phyloP scores from a whole-genome alignment of 2,113 vertebrate species.

The Sander lucioperca region DNA sequence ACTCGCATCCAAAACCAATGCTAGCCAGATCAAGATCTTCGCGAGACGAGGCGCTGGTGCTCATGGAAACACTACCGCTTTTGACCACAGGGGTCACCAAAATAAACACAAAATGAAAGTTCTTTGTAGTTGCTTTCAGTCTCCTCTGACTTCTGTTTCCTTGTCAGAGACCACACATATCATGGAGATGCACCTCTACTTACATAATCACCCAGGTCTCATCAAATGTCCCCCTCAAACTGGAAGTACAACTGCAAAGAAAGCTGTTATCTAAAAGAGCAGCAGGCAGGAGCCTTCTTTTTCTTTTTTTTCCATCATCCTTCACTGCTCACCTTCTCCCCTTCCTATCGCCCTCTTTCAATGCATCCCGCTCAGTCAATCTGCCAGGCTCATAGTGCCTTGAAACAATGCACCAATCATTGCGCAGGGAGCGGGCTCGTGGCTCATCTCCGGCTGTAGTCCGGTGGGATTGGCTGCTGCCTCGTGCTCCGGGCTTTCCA shows the following conservation, averaged over 20 bases:
- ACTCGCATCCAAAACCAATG: too few relatives aligned
- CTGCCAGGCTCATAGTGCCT: constrained; percentile 56
- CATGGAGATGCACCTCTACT: background rate
- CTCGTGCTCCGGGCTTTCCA: constrained; percentile 51
- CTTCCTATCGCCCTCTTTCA: constrained; percentile 46
- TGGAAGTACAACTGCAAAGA: constrained; percentile 30
- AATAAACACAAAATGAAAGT: too few relatives aligned
- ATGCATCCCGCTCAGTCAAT: constrained; percentile 52
- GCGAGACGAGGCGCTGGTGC: too few relatives aligned
- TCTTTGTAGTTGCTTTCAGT: too few relatives aligned
- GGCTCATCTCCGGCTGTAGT: constrained; percentile 40
- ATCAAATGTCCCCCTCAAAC: constrained; percentile 42
- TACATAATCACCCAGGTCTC: constrained; percentile 27
- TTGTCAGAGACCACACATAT: background rate
- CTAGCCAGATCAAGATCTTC: too few relatives aligned
- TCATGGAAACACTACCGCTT: too few relatives aligned
- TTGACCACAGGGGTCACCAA: too few relatives aligned
- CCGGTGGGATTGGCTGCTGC: constrained; percentile 66
- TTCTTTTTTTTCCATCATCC: constrained; percentile 9
- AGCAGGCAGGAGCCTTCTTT: constrained; percentile 30
- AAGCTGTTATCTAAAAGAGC: constrained; percentile 47
- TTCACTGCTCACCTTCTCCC: constrained; percentile 53
- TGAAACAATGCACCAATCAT: constrained; percentile 72
- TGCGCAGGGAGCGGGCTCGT: constrained; percentile 35
- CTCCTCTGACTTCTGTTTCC: background rate